phyloP scores from a whole-genome alignment of 2,888 invertebrate genomes.

The Bombylius major region DNA sequence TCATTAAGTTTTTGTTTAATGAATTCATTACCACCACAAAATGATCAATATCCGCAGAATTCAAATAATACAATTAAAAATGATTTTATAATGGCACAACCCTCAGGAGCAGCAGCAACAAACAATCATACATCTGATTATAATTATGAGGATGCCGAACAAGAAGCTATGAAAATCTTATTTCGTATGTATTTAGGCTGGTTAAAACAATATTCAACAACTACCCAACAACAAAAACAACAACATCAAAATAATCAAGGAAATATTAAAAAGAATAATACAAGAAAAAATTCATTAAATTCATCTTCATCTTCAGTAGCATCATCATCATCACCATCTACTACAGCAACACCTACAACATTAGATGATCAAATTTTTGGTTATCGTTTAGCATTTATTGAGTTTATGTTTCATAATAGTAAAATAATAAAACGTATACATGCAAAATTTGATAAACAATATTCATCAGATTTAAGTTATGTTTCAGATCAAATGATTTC shows the following conservation, averaged over 20 bases:
- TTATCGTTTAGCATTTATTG: constrained; percentile 9
- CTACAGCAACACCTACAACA: too few relatives aligned
- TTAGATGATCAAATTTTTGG: background rate
- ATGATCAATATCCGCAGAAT: background rate
- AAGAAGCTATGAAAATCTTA: constrained; percentile 44
- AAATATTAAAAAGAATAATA: background rate
- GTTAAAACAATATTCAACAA: constrained; percentile 22
- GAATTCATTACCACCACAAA: background rate
- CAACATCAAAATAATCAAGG: background rate
- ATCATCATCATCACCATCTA: too few relatives aligned
- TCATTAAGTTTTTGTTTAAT: background rate
- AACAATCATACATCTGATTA: background rate
- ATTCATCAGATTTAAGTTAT: background rate
- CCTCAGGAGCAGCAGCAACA: background rate
- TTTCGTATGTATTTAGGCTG: constrained; percentile 48
- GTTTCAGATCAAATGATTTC: background rate
- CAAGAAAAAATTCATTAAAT: too few relatives aligned
- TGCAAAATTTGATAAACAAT: constrained; percentile 1
- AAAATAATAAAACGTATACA: constrained; percentile 7
- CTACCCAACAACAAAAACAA: background rate
- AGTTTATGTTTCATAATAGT: constrained; percentile 3
- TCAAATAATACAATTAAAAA: background rate
- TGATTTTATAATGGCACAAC: background rate
- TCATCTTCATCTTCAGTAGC: too few relatives aligned
- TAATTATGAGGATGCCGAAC: constrained; percentile 21